These are phyloP conservation scores for Protonibea diacanthus DNA, from an alignment of 2,797 vertebrate genomes.

Conservation along the genomic window DNA sequence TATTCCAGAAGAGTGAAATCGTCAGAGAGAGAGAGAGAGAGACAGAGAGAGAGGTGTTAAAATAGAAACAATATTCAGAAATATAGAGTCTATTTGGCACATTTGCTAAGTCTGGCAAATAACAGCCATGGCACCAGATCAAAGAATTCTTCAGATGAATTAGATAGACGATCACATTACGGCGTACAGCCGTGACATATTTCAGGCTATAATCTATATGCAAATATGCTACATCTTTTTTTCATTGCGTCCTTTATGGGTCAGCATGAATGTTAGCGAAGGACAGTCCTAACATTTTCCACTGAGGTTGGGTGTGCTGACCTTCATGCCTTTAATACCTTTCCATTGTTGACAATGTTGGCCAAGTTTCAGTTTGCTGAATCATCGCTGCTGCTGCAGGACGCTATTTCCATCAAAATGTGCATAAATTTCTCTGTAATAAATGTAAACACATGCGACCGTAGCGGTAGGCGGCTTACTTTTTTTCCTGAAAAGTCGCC, in stretches of 20 bases:
- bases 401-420: slow-evolving; percentile 16
- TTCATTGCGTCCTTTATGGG: slow-evolving; percentile 49
- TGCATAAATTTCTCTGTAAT: slow-evolving; percentile 15
- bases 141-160: slow-evolving; percentile 59
- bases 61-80: slow-evolving; percentile 62
- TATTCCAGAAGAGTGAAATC: slow-evolving; percentile 47
- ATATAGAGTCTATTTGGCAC: slow-evolving; percentile 47
- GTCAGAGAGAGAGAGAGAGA: not conserved
- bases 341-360: slow-evolving; percentile 35
- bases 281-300: slow-evolving; percentile 46
- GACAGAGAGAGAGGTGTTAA: slow-evolving; percentile 33
- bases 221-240: slow-evolving; percentile 62
- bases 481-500: slow-evolving; percentile 2
- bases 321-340: slow-evolving; percentile 46
- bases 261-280: slow-evolving; percentile 57
- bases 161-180: slow-evolving; percentile 60
- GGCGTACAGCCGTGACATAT: slow-evolving; percentile 50
- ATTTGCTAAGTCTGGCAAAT: slow-evolving; percentile 63
- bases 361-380: slow-evolving; percentile 34
- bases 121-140: slow-evolving; percentile 62
- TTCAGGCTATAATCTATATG: slow-evolving; percentile 75
- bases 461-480: not conserved
- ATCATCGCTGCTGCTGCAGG: slow-evolving; percentile 38
- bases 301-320: slow-evolving; percentile 22
- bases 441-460: slow-evolving; percentile 7